These are phyloP conservation scores for Leptinotarsa tumamoca DNA, from an alignment of 2,888 invertebrate species.

Conservation along the genomic window DNA sequence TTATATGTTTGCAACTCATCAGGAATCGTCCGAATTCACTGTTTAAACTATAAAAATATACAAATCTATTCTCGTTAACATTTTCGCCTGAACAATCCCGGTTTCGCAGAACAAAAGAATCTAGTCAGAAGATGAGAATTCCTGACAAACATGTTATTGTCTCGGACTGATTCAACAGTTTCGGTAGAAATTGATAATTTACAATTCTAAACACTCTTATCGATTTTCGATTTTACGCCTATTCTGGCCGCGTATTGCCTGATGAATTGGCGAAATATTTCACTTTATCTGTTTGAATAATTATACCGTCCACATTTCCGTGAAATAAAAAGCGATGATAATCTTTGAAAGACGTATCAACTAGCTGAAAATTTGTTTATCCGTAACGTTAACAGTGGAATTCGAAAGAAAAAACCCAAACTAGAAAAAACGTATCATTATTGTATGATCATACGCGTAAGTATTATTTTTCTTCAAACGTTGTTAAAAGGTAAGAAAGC, in stretches of 20 bases:
- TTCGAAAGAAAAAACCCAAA: too few relatives aligned
- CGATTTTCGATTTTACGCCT: neutral
- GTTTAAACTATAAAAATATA: neutral
- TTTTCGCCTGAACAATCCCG: neutral
- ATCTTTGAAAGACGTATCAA: too few relatives aligned
- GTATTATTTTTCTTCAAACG: too few relatives aligned
- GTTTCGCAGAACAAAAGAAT: neutral
- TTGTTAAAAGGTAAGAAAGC: too few relatives aligned
- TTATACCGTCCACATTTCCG: neutral
- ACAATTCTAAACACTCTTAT: neutral
- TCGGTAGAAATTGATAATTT: conserved; percentile 3
- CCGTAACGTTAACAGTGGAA: too few relatives aligned
- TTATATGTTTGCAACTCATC: too few relatives aligned
- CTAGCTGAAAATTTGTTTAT: too few relatives aligned
- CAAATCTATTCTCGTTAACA: neutral
- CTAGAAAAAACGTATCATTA: too few relatives aligned
- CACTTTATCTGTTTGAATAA: neutral
- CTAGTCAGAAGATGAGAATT: conserved; percentile 3
- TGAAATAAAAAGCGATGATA: neutral
- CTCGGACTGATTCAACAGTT: conserved; percentile 1
- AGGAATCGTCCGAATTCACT: neutral
- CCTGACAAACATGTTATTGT: conserved; percentile 6
- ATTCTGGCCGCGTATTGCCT: neutral
- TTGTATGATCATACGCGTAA: too few relatives aligned
- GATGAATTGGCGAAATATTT: neutral